Percentiles rank a stretch among this genome's conserved stretches.
These are phyloP conservation scores for Lissonota sp. DNA, from an alignment of 2,888 invertebrate genomes.

Conservation along the genomic window DNA sequence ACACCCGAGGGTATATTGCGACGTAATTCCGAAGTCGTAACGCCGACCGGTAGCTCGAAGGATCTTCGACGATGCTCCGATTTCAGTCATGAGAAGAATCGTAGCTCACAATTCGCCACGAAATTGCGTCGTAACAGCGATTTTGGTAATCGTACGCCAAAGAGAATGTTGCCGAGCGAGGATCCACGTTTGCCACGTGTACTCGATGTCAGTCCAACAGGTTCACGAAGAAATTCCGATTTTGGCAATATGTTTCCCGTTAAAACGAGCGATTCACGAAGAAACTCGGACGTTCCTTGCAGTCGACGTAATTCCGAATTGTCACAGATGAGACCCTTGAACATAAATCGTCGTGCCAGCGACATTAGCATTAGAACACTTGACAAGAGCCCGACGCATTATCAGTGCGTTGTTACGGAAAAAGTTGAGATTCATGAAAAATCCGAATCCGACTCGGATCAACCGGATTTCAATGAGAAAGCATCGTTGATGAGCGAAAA, in stretches of 20 bases:
- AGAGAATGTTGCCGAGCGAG: constrained; percentile 71
- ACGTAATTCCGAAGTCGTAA: constrained; percentile 77
- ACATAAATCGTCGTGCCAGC: constrained; percentile 78
- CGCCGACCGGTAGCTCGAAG: constrained; percentile 74
- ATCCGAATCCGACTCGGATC: constrained; percentile 81
- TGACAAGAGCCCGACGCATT: constrained; percentile 78
- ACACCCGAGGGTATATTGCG: constrained; percentile 73
- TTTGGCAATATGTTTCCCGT: constrained; percentile 72
- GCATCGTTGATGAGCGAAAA: constrained; percentile 78
- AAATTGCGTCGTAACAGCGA: constrained; percentile 81
- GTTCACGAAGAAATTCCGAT: constrained; percentile 81
- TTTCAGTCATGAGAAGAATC: constrained; percentile 78
- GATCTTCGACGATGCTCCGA: constrained; percentile 80
- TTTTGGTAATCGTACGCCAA: constrained; percentile 79
- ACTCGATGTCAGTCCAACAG: constrained; percentile 75
- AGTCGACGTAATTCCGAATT: constrained; percentile 76
- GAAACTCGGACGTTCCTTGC: constrained; percentile 78
- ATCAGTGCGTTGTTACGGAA: constrained; percentile 70
- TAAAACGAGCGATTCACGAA: constrained; percentile 73
- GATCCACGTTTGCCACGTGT: constrained; percentile 76
- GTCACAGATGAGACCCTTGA: constrained; percentile 72
- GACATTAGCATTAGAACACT: constrained; percentile 78
- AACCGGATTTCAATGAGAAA: constrained; percentile 80
- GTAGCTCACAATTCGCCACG: constrained; percentile 80
- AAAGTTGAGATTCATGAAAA: constrained; percentile 76